Conservation (phyloP, 2,888 invertebrate genomes). For the Crossocerus cetratus region DNA sequence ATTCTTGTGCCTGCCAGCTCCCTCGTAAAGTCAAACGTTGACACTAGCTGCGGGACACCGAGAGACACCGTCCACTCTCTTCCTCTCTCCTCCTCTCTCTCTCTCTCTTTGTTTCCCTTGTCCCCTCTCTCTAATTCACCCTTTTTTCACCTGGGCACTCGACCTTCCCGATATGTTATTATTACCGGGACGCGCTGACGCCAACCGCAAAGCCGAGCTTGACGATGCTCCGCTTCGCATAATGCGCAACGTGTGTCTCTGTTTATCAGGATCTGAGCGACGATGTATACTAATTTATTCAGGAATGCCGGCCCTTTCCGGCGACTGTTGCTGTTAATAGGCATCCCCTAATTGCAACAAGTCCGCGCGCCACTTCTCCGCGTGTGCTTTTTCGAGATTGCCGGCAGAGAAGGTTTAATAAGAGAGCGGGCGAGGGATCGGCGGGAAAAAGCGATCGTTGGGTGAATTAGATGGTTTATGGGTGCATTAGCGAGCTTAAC, state of each 20-base stretch:
- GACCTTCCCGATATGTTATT: slow-evolving; percentile 58
- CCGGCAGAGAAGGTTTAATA: slow-evolving; percentile 4
- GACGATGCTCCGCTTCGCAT: slow-evolving; percentile 34
- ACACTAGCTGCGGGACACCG: slow-evolving; percentile 73
- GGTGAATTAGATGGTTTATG: slow-evolving; percentile 68
- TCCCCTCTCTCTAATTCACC: too few species aligned
- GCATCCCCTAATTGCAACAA: slow-evolving; percentile 8
- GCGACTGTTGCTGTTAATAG: neutral
- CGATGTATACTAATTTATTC: neutral
- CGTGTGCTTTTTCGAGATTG: neutral
- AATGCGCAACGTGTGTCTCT: slow-evolving; percentile 17
- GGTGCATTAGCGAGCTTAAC: slow-evolving; percentile 71
- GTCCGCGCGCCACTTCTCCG: neutral
- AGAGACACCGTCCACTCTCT: slow-evolving; percentile 33
- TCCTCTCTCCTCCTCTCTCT: slow-evolving; percentile 27
- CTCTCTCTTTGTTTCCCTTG: slow-evolving; percentile 5
- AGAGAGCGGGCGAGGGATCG: slow-evolving; percentile 11
- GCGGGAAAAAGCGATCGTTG: slow-evolving; percentile 52
- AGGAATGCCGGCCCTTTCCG: neutral
- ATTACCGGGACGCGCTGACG: slow-evolving; percentile 54
- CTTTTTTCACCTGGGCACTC: slow-evolving; percentile 32
- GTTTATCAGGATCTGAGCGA: neutral
- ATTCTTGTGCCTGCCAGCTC: slow-evolving; percentile 68
- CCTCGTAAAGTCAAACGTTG: slow-evolving; percentile 76
- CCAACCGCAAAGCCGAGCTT: slow-evolving; percentile 53